A percentile compares a stretch with the other conserved stretches of the same genome.
These are phyloP conservation scores for Hyalella azteca DNA, from an alignment of 2,888 invertebrate species.

Conservation along the genomic window DNA sequence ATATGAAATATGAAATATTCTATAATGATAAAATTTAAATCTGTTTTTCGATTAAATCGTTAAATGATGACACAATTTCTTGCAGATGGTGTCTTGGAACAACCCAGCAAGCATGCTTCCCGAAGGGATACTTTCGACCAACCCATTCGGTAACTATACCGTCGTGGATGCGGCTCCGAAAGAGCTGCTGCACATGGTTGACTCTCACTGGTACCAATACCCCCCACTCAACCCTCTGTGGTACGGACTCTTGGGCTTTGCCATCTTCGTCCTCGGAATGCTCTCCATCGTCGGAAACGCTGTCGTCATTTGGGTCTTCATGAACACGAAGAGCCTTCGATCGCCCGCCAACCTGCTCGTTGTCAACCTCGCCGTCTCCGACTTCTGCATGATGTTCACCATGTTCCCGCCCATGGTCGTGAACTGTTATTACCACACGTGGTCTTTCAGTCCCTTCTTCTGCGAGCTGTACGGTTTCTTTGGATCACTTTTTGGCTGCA, in stretches of 20 bases:
- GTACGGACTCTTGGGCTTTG: constrained; percentile 55
- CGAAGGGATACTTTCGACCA: constrained; percentile 42
- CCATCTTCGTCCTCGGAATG: constrained; percentile 47
- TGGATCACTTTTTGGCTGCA: constrained; percentile 64
- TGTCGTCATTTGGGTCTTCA: constrained; percentile 58
- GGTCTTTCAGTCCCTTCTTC: constrained; percentile 62
- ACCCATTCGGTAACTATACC: constrained; percentile 54
- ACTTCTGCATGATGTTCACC: constrained; percentile 60
- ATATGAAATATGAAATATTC: too few relatives aligned
- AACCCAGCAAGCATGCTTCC: constrained; percentile 36
- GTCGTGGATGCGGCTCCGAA: constrained; percentile 57
- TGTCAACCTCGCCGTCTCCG: constrained; percentile 62
- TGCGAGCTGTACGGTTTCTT: constrained; percentile 64
- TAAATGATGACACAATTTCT: too few relatives aligned
- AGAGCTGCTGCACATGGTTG: constrained; percentile 60
- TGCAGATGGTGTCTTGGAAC: constrained; percentile 47
- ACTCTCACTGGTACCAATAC: constrained; percentile 60
- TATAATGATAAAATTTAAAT: too few relatives aligned
- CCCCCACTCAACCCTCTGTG: constrained; percentile 60
- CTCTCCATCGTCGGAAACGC: constrained; percentile 58
- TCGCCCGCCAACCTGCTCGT: constrained; percentile 63
- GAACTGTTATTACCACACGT: constrained; percentile 64
- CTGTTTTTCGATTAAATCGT: too few relatives aligned
- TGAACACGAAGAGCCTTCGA: constrained; percentile 62
- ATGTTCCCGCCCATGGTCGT: constrained; percentile 62